A percentile compares a stretch with the other conserved stretches of the same genome.
Conservation (phyloP, 2,797 vertebrate species). For the Podargus strigoides region DNA sequence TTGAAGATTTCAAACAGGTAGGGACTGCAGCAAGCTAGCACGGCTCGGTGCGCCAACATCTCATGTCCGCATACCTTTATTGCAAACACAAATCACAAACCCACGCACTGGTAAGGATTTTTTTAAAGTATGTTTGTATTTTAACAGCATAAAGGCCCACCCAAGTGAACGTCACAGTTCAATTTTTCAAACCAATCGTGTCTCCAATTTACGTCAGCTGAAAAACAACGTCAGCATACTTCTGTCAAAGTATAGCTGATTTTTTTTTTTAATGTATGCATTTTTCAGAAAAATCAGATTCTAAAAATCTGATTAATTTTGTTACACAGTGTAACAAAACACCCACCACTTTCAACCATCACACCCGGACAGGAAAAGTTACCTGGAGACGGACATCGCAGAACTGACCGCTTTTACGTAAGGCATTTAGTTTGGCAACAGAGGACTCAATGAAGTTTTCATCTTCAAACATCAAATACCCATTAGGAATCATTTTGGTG, state of each 20-base stretch:
- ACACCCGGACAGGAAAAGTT: not conserved
- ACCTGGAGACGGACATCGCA: constrained; percentile 98
- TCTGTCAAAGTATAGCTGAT: not conserved
- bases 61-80: constrained; percentile 94
- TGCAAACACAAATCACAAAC: not conserved
- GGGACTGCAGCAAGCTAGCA: constrained; percentile 97
- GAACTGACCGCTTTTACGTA: constrained; percentile 98
- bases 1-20: constrained; percentile 99
- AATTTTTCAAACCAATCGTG: not conserved
- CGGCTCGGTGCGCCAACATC: constrained; percentile 94
- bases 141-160: not conserved
- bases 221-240: accelerated
- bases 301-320: too few species aligned
- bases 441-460: constrained; percentile 98
- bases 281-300: not conserved
- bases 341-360: not conserved
- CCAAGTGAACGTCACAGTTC: not conserved
- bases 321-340: not conserved
- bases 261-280: not conserved
- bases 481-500: constrained; percentile 95
- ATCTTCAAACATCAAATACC: constrained; percentile 97
- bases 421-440: constrained; percentile 97
- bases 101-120: not conserved
- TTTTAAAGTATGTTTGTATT: not conserved
- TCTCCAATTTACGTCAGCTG: not conserved